phyloP scores from a whole-genome alignment of 2,113 vertebrate genomes.

The Nothoprocta pentlandii region DNA sequence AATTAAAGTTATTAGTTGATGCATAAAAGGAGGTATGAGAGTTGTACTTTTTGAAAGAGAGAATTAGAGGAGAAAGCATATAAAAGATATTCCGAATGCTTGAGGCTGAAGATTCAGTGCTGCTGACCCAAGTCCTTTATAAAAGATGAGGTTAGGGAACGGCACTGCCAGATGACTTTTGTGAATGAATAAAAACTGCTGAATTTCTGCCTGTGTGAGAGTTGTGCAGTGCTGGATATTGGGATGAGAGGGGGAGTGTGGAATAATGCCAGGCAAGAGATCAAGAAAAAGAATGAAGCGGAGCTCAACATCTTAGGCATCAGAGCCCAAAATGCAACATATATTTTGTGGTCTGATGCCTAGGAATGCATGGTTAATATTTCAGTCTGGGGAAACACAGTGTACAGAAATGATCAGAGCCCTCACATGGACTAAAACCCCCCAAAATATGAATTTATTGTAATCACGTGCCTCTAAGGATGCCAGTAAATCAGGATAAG shows the following conservation, averaged over 20 bases:
- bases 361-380: background rate
- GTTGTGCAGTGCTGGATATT: background rate
- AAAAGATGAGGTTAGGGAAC: background rate
- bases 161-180: background rate
- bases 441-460: background rate
- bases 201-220: background rate
- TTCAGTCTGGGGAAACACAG: background rate
- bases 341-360: no score
- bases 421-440: background rate
- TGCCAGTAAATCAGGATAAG: background rate
- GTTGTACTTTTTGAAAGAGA: background rate
- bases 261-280: background rate
- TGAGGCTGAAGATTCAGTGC: fast-evolving
- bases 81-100: no score
- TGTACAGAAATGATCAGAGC: background rate
- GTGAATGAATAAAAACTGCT: background rate
- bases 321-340: no score
- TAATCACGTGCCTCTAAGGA: background rate
- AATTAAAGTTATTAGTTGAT: background rate
- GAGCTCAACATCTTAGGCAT: background rate
- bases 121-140: background rate
- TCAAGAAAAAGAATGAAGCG: background rate
- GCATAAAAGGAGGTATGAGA: fast-evolving
- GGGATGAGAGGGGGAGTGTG: background rate
- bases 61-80: background rate